Base-by-base conservation (phyloP, 2,888 invertebrate genomes). In the Glyphotaelius pellucidus region DNA sequence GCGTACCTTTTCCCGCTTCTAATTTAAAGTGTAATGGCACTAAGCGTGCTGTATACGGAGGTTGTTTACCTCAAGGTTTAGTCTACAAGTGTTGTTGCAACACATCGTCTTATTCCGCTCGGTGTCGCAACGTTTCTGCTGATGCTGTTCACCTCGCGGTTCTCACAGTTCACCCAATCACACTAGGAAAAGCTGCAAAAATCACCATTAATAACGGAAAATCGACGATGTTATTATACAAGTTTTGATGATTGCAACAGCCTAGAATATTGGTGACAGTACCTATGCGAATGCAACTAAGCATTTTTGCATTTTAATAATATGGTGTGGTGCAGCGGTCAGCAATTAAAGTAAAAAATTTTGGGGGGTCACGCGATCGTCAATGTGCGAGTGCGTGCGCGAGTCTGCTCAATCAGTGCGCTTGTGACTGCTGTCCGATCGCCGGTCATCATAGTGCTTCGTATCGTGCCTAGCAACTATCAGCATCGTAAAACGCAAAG, bases 11-110 rank as follows among this genome's bases (percentile, higher is more conserved):
- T 19, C 38, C 30, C 42, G 47, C 85, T 35, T n/a, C 42, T 15
- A 42, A 14, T 47, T 47, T 3, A 15, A 47, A 47, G n/a, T 2
- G 0, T 25, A 9, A 7, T 25, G 25, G 67, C 67, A 25, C 14
- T 52, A 19, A 52, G 31, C 3, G 12, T 14, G 14, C 47, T 47
- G 47, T 15, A 14, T 14, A 3, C 15, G 47, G 47, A 47, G 30
- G 42, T 86, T 86, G 86, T 42, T 47, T 47, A 86, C 25, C 86
- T 42, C 86, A 47, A 86, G 86, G 86, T 86, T 86, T 30, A 30
- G 86, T 2, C 14, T 35, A 38, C 1, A 14, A 47, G 30, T 86
- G 32, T n/a, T 86, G 35, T 86, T 86, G 86, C 30, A 25, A 86
- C 67, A 67, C 4, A 9, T 32, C 86, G 38, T 42, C 42, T 47